Conservation (phyloP, 2,113 vertebrate genomes). For the Leptodactylus fuscus region DNA sequence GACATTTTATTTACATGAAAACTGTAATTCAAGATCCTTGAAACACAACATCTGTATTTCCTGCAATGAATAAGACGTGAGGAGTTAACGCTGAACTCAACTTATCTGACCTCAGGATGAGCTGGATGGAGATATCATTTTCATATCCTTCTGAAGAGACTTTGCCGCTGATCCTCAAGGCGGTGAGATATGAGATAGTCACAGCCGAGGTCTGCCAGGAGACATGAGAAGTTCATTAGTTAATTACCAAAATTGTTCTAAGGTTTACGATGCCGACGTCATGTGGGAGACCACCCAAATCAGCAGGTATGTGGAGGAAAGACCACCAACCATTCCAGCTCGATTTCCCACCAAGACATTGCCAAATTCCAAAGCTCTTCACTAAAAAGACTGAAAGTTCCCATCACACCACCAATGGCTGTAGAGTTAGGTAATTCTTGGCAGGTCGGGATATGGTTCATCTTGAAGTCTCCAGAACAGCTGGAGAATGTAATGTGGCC, state of each 20-base stretch:
- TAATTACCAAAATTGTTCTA: conserved; percentile 22
- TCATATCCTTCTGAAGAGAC: background rate
- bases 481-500: background rate
- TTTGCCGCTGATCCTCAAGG: background rate
- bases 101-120: conserved; percentile 2
- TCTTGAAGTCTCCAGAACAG: background rate
- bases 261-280: background rate
- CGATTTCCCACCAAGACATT: background rate
- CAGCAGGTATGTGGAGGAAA: background rate
- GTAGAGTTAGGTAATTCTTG: background rate
- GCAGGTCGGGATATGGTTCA: background rate
- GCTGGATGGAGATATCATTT: background rate
- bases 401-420: background rate
- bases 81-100: background rate
- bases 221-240: conserved; percentile 2
- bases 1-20: too few species aligned
- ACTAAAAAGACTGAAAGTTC: background rate
- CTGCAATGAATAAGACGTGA: background rate
- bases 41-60: conserved; percentile 7
- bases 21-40: background rate
- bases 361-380: conserved; percentile 10
- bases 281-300: conserved; percentile 12
- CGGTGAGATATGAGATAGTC: background rate
- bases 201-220: background rate
- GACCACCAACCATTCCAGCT: background rate